These are phyloP conservation scores for Rhipidura dahli DNA, from an alignment of 2,113 vertebrate genomes.

Conservation along the genomic window DNA sequence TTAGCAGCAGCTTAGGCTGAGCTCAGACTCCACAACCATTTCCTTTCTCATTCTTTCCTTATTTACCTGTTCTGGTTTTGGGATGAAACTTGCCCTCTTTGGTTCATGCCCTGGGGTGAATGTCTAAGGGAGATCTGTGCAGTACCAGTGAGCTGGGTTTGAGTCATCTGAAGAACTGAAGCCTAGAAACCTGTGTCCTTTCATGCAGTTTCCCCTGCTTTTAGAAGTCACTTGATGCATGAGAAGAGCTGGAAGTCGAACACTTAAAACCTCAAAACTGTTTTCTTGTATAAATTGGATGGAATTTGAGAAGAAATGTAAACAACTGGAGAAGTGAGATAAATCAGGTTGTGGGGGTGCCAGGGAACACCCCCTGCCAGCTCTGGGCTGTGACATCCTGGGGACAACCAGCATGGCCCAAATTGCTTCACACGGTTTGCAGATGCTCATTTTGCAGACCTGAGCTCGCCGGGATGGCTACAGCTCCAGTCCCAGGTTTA, in stretches of 20 bases:
- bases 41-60: background rate
- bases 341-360: background rate
- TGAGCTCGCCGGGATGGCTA: fast-evolving
- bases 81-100: background rate
- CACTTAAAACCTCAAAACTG: background rate
- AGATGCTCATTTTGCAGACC: background rate
- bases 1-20: background rate
- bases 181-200: fast-evolving
- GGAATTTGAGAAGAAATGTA: background rate
- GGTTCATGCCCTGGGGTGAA: background rate
- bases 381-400: background rate
- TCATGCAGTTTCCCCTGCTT: background rate
- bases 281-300: background rate
- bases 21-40: background rate
- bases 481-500: background rate
- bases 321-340: background rate
- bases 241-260: background rate
- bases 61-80: background rate
- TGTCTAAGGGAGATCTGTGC: background rate
- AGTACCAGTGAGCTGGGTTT: background rate
- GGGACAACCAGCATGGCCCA: background rate
- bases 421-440: fast-evolving
- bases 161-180: background rate
- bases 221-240: background rate
- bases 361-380: background rate